Evolutionary conservation across 2,113 vertebrate species (phyloP), one percentile per base, ranked within the genome.

Genomic region (Phalacrocorax aristotelis): DNA sequence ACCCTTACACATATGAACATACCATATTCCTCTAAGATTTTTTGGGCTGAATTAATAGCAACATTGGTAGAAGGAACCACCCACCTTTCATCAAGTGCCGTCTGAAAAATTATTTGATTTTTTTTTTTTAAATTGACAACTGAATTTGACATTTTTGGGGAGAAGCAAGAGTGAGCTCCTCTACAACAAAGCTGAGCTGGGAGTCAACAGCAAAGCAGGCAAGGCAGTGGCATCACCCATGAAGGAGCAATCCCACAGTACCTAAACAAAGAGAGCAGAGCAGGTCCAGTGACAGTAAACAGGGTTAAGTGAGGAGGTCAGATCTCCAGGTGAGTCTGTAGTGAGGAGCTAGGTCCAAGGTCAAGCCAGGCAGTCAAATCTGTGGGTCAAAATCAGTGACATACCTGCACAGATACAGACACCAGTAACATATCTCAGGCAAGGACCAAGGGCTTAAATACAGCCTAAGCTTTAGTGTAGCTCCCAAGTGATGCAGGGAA

Each of bases 51-150:
- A 87, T 93, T 95, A 78, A 78, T 85, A 75, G 61, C 74, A 87
- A 40, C 74, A 66, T 36, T 75, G 74, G 27, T 90, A 75, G 88
- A 82, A 92, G 93, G 89, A 96, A 88, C 82, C 83, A 68, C 70
- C 78, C 30, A 82, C 82, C 70, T 93, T 83, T 89, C 94, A 89
- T 87, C 62, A 91, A 89, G 17, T 81, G 77, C 93, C 89, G 54
- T 81, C 87, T 89, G 77, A 93, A 81, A 89, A 95, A 84, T 74
- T 23, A 49, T 19, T 79, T 68, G 15, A 11, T n/a, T 48, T 69
- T 58, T 40, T 22, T 55, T 38, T 55, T 65, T 52, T 29, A 38
- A 54, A 40, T 44, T 96, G 74, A 85, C 46, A 78, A 36, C 40
- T 92, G 70, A 65, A 58, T 90, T 92, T 93, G 78, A 87, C 42